A percentile compares a stretch with the other conserved stretches of the same genome.
Conservation (phyloP, 2,797 vertebrate genomes). For the Argentina silus region DNA sequence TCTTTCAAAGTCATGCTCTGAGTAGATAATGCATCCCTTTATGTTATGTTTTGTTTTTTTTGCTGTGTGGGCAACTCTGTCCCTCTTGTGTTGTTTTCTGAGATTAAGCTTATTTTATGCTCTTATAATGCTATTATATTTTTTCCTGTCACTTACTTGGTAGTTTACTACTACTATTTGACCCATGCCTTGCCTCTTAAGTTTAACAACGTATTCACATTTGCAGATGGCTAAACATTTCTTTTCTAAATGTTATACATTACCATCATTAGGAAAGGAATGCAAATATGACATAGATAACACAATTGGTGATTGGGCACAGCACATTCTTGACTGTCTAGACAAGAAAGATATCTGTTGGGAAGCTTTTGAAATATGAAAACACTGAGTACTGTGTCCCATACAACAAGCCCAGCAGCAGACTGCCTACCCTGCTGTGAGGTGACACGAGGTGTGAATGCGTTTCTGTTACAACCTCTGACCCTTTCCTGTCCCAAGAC, state of each 20-base stretch:
- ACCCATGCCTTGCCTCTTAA: too few relatives aligned
- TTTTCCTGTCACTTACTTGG: too few relatives aligned
- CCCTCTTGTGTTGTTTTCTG: constrained; percentile 48
- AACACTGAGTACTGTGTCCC: not conserved
- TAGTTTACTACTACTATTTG: not conserved
- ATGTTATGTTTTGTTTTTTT: constrained; percentile 50
- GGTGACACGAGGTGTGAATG: constrained; percentile 66
- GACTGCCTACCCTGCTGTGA: constrained; percentile 26
- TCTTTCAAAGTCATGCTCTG: constrained; percentile 48
- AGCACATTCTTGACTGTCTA: constrained; percentile 68
- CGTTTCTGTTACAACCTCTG: constrained; percentile 63
- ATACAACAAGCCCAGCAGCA: constrained; percentile 12
- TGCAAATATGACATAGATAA: constrained; percentile 43
- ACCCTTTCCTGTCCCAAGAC: constrained; percentile 67
- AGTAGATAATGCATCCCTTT: constrained; percentile 54
- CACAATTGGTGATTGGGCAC: constrained; percentile 46
- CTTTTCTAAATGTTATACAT: too few relatives aligned
- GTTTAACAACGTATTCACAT: too few relatives aligned
- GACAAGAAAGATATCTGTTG: constrained; percentile 64
- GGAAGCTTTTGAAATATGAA: constrained; percentile 20
- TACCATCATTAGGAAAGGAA: too few relatives aligned
- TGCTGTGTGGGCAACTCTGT: constrained; percentile 38
- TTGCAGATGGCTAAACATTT: too few relatives aligned
- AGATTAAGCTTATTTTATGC: constrained; percentile 26
- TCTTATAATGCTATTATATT: too few relatives aligned